Base-by-base conservation (phyloP, 2,797 vertebrate genomes). In the Synaphobranchus kaupii region DNA sequence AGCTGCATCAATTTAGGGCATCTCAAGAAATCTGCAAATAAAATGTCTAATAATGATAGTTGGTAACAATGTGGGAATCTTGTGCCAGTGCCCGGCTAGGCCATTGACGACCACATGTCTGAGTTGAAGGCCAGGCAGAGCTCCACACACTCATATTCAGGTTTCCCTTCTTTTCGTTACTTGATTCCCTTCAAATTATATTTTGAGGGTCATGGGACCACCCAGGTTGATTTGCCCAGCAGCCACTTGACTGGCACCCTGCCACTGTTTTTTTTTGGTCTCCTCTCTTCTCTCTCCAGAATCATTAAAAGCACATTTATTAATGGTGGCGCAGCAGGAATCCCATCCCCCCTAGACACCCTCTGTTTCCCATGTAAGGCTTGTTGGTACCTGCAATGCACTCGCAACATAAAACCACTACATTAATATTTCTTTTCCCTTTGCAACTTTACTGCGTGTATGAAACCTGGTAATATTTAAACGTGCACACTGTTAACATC, bases 401-500 rank as follows among this genome's bases (percentile, higher is more conserved):
- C 94, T 95, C 93, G 92, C 96, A 96, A 96, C 95, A 95, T 95
- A 96, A 93, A 91, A 97, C 95, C 94, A 93, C 94, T 94, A 91
- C 88, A 25, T 95, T 94, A 95, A 95, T 96, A 96, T 96, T 95
- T 95, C 96, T 95, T 85, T 95, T 98, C 97, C 97, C 97, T 94
- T 93, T 90, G 97, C 96, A 97, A 95, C 97, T 98, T 99, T 98
- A 98, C 96, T 96, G 93, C 96, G 95, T 96, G 95, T 96, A 94
- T 96, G 97, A 96, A 97, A 96, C 96, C 95, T 96, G 94, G 97
- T 96, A 97, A 98, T 98, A 97, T 97, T 98, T 97, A 97, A 98
- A 98, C 96, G 93, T 96, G 96, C 95, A 96, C 97, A 97, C 97
- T 98, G 98, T 97, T 98, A 98, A 98, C 98, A 98, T 98, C 98